Evolutionary conservation across 2,113 vertebrate genomes (phyloP), one percentile per base, ranked within the genome.

Genomic region (Melanotaenia duboulayi): DNA sequence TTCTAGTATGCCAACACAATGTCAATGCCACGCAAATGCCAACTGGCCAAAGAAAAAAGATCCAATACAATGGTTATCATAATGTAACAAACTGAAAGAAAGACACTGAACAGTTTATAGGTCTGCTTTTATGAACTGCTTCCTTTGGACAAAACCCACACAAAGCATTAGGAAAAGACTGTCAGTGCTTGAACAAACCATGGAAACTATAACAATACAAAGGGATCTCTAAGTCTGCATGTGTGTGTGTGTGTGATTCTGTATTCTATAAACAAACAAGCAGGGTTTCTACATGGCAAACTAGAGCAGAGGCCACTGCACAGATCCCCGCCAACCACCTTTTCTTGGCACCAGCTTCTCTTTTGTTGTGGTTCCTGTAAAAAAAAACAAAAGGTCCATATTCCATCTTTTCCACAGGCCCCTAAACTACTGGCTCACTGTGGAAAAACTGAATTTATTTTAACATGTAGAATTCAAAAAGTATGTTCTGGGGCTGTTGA

Each of bases 291-390:
- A 56, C 20, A 37, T 61, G 51, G 59, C 62, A 68, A 73, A 76
- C 56, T 60, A 65, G 78, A 75, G n/a, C 56, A 86, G 58, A 81
- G 78, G 76, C 68, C 44, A 60, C 57, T 14, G 17, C 11, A 11
- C 37, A 75, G 66, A 62, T 81, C 62, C 52, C 61, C 60, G 65
- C 64, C 76, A 69, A 82, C 80, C 80, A 82, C 56, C 76, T 79
- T 76, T 57, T 83, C 59, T 59, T 85, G 79, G 81, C 74, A 78
- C 17, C 35, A 48, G 61, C 60, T 55, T 14, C 11, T 55, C 73
- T 88, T 89, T 87, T 89, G 84, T 86, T 91, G 82, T 83, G 70
- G 84, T 76, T 86, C 80, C 71, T 70, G 66, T 80, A 20, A 79
- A 65, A 23, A 79, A 65, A 78, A 77, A 86, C 68, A 82, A 89